Evolutionary conservation across 2,888 invertebrate species (phyloP), one percentile per base, ranked within the genome.

Genomic region (Heteropelma amictum): DNA sequence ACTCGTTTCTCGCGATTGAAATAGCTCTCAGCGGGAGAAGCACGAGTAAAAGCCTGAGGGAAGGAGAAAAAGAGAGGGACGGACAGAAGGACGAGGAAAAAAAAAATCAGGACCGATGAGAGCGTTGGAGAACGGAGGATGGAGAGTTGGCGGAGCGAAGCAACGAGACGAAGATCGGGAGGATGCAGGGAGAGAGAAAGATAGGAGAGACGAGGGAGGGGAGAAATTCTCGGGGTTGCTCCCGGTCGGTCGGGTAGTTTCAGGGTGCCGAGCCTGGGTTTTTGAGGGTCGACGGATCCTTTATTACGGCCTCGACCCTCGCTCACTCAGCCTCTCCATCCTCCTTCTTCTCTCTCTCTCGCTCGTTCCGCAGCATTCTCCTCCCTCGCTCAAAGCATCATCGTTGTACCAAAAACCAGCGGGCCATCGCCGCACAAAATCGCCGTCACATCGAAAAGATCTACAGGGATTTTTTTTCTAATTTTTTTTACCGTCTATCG

Each of bases 221-320:
- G 40, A 42, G 45, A 19, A 4, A 70, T 64, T 74, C 56, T 49
- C 33, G 21, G 17, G 30, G 68, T 60, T 63, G 56, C 63, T 33
- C 35, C 49, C 1, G 7, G 47, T 21, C 21, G 23, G 23, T 5
- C 21, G 23, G 47, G 47, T 23, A 21, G 63, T 17, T 53, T 12
- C 19, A 7, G 30, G 53, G 35, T 42, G 69, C 45, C 35, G 28
- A 40, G 63, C 33, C n/a, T 60, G 58, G 28, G 61, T 74, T 65
- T 58, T 49, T 77, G 81, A 84, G 81, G 58, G 56, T 58, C 54
- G 42, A 58, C 17, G 14, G 42, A 26, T 45, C 6, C 19, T 30
- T 42, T 28, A 83, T 82, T 83, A 80, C 80, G 42, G 71, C 58
- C 74, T 65, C 64, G 56, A 60, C 72, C 69, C 77, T 70, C 73